Conservation (phyloP, 2,888 invertebrate genomes). For the Hesperia comma region DNA sequence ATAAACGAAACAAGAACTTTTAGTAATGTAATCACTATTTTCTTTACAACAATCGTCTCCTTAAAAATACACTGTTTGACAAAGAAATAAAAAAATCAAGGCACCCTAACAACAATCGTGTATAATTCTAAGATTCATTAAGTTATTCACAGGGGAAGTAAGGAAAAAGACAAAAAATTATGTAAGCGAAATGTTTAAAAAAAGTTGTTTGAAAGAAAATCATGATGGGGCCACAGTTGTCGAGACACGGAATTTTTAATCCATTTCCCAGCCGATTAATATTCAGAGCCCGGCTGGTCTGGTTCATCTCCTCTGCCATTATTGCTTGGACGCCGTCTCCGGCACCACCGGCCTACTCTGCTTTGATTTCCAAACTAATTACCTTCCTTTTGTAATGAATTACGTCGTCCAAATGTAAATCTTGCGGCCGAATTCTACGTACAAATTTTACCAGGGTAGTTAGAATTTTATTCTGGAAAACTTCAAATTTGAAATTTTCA, state of each 20-base stretch:
- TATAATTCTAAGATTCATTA: conserved; percentile 79
- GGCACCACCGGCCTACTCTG: conserved; percentile 51
- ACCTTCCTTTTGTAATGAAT: conserved; percentile 64
- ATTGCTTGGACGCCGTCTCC: conserved; percentile 74
- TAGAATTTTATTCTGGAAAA: conserved; percentile 17
- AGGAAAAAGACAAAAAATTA: conserved; percentile 70
- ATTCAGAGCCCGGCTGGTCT: conserved; percentile 82
- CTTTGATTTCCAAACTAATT: conserved; percentile 81
- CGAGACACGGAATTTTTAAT: conserved; percentile 82
- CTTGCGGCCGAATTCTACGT: conserved; percentile 48
- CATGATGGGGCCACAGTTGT: conserved; percentile 68
- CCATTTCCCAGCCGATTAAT: conserved; percentile 84
- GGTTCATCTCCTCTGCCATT: conserved; percentile 82
- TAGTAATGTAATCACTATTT: not conserved
- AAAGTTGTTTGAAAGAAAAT: conserved; percentile 81
- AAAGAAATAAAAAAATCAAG: conserved; percentile 39
- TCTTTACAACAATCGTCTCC: not conserved
- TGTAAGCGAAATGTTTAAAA: conserved; percentile 81
- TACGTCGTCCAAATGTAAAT: conserved; percentile 35
- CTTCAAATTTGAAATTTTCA: not conserved
- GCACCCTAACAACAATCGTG: conserved; percentile 52
- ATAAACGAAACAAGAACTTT: not conserved
- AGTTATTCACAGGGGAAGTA: conserved; percentile 79
- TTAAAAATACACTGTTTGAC: conserved; percentile 1
- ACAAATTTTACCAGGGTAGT: conserved; percentile 3